These are phyloP conservation scores for Charanyca ferruginea DNA, from an alignment of 2,888 invertebrate genomes.

Conservation along the genomic window DNA sequence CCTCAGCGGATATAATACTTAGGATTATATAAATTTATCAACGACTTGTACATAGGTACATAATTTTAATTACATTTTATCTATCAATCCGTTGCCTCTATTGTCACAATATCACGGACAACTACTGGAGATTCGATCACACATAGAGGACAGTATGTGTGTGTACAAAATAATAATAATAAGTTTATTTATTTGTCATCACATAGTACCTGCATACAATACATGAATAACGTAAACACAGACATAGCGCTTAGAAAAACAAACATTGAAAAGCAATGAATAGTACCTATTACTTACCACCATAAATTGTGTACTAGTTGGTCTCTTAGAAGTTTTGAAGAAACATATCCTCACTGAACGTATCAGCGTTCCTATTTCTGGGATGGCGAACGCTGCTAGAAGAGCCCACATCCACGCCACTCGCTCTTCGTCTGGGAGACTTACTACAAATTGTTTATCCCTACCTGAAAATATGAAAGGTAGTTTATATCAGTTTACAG, in stretches of 20 bases:
- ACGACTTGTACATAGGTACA: too few species aligned
- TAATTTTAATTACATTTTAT: too few species aligned
- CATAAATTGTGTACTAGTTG: constrained; percentile 90
- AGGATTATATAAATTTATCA: neutral
- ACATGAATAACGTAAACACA: too few species aligned
- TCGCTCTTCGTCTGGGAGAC: constrained; percentile 95
- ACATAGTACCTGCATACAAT: too few species aligned
- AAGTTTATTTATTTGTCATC: too few species aligned
- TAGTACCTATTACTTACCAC: constrained; percentile 81
- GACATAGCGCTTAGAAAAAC: too few species aligned
- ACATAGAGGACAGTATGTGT: too few species aligned
- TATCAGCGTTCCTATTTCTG: constrained; percentile 96
- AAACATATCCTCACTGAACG: constrained; percentile 96
- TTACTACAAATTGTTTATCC: constrained; percentile 96
- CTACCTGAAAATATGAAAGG: constrained; percentile 92
- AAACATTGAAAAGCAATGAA: neutral
- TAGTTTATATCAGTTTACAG: constrained; percentile 6
- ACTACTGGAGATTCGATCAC: neutral
- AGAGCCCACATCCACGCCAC: constrained; percentile 98
- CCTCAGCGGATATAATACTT: neutral
- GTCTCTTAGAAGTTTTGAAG: constrained; percentile 96
- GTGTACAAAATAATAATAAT: too few species aligned
- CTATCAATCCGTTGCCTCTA: neutral
- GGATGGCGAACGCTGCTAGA: constrained; percentile 96
- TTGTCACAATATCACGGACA: neutral